A percentile compares a stretch with the other conserved stretches of the same genome.
Conservation (phyloP, 2,113 vertebrate species). For the Poecile atricapillus region DNA sequence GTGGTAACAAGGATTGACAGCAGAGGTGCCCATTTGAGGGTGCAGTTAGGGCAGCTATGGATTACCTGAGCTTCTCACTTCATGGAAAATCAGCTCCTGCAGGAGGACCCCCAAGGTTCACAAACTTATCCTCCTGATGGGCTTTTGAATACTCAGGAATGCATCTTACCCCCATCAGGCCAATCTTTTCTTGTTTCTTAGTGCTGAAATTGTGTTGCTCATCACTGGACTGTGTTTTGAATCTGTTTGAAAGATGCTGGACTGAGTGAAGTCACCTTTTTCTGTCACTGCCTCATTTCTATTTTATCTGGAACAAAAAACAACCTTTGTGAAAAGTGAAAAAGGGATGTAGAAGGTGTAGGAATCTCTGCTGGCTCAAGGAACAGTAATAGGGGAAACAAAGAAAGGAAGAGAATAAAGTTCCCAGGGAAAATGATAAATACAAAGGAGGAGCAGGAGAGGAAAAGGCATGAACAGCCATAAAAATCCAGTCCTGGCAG, state of each 20-base stretch:
- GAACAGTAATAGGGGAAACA: neutral
- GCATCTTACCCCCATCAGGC: neutral
- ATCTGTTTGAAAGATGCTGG: neutral
- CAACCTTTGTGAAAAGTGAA: neutral
- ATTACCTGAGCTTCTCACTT: neutral
- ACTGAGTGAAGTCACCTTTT: neutral
- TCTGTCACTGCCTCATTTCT: neutral
- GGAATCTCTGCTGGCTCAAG: neutral
- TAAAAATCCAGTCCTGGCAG: conserved; percentile 66
- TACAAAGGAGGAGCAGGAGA: conserved; percentile 38
- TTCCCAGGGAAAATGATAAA: conserved; percentile 26
- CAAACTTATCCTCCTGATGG: neutral
- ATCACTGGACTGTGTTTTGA: neutral
- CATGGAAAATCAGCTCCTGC: neutral
- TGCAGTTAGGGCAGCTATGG: neutral
- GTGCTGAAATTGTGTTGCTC: neutral
- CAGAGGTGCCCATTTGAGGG: neutral
- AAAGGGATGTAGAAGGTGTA: neutral
- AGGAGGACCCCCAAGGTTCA: neutral
- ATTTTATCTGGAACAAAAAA: neutral
- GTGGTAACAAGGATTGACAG: neutral
- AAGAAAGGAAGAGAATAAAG: conserved; percentile 12
- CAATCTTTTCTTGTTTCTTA: neutral
- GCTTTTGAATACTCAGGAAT: neutral
- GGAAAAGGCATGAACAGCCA: conserved; percentile 20